Base-by-base conservation (phyloP, 2,888 invertebrate species). In the Tachina fera region DNA sequence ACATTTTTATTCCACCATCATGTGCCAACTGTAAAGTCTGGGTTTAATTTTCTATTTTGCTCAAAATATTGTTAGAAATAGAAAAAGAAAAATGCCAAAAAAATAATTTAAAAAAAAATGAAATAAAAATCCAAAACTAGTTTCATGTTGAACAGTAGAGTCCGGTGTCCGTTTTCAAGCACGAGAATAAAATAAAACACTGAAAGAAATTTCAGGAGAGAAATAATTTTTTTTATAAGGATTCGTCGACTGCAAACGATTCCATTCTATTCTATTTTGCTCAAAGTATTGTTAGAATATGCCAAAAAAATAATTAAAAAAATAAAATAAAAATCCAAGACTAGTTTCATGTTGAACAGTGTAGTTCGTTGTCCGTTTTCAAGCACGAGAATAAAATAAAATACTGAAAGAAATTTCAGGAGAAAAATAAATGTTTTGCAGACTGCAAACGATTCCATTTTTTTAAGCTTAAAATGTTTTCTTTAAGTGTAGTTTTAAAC, bases 71-170 rank as follows among this genome's bases (percentile, higher is more conserved):
- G 63, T 16, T 51, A 71, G 16, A 41, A 77, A 47, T 45, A 6
- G 9, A 51, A 51, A 60, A 65, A 31, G 1, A n/a, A 45, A 13
- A 9, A 53, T 31, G 31, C 31, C 31, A 13, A 67, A 3, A 39
- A 45, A 19, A 47, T 11, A 63, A 65, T 22, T 58, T 58, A 49
- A 14, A 14, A 61, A 19, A 56, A 47, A 19, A 89, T 88, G 87
- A 89, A 87, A 65, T 87, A 84, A 84, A 87, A 88, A 87, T 89
- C 85, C 88, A 89, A 89, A 88, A 89, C 89, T 88, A 88, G 88
- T 88, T 88, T 88, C 67, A 60, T 82, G 83, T 61, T 83, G 78
- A 86, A 88, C 87, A 88, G 86, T 84, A 70, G 16, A 14, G 14
- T 68, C 75, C 83, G 78, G 75, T 72, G 19, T 86, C 84, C 51